phyloP scores from a whole-genome alignment of 1,140 invertebrate species.

The Hydropsyche tenuis region DNA sequence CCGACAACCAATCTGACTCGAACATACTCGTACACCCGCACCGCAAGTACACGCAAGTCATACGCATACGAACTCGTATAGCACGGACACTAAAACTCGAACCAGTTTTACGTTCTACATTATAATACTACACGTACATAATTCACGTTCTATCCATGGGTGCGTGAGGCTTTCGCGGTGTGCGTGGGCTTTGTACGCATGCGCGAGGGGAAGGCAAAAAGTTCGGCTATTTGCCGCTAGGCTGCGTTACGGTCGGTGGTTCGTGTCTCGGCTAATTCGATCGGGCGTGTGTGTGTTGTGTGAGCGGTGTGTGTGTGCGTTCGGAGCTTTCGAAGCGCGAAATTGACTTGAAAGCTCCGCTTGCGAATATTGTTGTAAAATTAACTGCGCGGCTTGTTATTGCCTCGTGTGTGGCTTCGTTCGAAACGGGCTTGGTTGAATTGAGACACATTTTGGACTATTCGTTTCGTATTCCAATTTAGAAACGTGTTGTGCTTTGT shows the following conservation, averaged over 20 bases:
- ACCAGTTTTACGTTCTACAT: no score
- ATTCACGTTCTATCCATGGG: no score
- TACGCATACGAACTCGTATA: neutral
- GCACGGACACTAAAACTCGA: neutral
- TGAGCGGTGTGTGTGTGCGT: no score
- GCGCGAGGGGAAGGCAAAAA: slow-evolving; percentile 16
- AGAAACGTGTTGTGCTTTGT: no score
- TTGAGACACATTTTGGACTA: no score
- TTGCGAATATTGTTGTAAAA: slow-evolving; percentile 2
- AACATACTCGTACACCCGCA: neutral
- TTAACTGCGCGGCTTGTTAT: neutral
- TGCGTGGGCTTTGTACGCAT: neutral
- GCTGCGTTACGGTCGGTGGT: slow-evolving; percentile 30
- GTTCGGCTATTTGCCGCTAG: slow-evolving; percentile 39
- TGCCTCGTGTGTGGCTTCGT: neutral
- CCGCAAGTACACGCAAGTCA: neutral
- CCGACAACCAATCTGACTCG: slow-evolving; percentile 7
- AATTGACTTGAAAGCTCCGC: slow-evolving; percentile 19
- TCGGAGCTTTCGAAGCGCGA: slow-evolving; percentile 15
- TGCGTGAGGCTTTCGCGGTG: neutral
- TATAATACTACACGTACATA: no score
- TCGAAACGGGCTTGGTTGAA: no score
- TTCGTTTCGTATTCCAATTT: no score
- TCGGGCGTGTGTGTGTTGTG: no score
- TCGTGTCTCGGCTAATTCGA: slow-evolving; percentile 37